Evolutionary conservation across 2,113 vertebrate genomes (phyloP).

Genomic region (Atractosteus spatula): DNA sequence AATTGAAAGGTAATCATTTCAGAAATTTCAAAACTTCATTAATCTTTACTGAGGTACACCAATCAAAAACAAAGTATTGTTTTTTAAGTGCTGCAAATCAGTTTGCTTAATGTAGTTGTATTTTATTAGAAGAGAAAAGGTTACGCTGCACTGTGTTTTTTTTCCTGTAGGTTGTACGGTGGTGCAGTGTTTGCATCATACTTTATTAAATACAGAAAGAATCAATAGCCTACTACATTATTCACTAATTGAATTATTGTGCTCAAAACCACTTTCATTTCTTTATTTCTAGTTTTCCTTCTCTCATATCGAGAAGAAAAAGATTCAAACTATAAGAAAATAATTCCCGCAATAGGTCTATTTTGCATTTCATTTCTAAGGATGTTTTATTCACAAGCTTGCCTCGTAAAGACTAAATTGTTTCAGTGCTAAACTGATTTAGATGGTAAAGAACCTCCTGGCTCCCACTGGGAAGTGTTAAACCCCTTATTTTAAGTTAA

Average conservation of each 20-base stretch:
- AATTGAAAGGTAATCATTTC: no score
- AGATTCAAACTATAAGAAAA: slow-evolving; percentile 30
- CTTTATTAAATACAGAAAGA: background rate
- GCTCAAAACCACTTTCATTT: slow-evolving; percentile 13
- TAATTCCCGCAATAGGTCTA: slow-evolving; percentile 51
- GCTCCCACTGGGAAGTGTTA: slow-evolving; percentile 60
- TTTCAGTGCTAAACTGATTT: slow-evolving; percentile 68
- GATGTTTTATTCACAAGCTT: slow-evolving; percentile 62
- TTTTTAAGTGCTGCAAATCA: no score
- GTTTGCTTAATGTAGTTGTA: no score
- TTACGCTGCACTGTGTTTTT: no score
- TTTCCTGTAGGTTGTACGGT: no score
- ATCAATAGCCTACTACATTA: background rate
- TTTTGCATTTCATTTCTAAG: slow-evolving; percentile 64
- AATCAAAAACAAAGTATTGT: no score
- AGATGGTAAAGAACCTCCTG: slow-evolving; percentile 32
- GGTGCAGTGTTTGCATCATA: no score
- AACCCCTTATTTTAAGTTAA: slow-evolving; percentile 75
- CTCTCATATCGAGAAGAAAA: slow-evolving; percentile 21
- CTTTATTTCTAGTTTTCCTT: slow-evolving; percentile 24
- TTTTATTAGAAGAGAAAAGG: no score
- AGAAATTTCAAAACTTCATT: no score
- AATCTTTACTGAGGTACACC: no score
- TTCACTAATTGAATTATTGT: background rate
- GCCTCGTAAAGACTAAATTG: slow-evolving; percentile 64